A percentile compares a stretch with the other conserved stretches of the same genome.
Conservation (phyloP, 1,140 invertebrate species). For the Lasioglossum baleicum region DNA sequence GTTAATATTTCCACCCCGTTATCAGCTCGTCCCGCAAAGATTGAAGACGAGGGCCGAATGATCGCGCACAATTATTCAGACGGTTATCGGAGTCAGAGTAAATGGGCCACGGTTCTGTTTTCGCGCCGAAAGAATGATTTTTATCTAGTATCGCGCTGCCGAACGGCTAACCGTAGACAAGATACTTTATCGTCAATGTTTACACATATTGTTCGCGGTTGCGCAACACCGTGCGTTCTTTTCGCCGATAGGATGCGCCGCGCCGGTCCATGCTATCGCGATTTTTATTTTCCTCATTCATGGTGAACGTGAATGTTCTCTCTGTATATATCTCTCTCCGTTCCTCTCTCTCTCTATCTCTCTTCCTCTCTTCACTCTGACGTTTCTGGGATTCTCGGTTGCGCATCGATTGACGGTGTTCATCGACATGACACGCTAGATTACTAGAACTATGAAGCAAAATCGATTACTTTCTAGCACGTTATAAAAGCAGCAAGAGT, state of each 20-base stretch:
- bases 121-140: constrained; percentile 15
- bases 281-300: constrained; percentile 32
- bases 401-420: constrained; percentile 43
- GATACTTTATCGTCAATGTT: constrained; percentile 28
- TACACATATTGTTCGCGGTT: constrained; percentile 49
- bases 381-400: constrained; percentile 41
- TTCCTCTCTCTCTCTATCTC: no score
- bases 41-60: background rate
- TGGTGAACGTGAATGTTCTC: background rate
- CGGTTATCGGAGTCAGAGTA: background rate
- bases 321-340: no score
- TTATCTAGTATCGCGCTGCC: background rate
- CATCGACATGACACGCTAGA: constrained; percentile 48
- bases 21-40: background rate
- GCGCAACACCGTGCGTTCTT: constrained; percentile 40
- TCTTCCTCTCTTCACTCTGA: constrained; percentile 58
- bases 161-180: background rate
- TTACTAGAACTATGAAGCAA: no score
- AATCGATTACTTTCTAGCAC: no score
- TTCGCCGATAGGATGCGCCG: constrained; percentile 12
- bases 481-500: no score
- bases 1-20: background rate
- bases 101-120: background rate
- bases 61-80: constrained; percentile 11
- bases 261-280: constrained; percentile 21